Percentiles rank a stretch among this genome's conserved stretches.
phyloP scores from a whole-genome alignment of 2,797 vertebrate genomes.

The Menidia menidia region DNA sequence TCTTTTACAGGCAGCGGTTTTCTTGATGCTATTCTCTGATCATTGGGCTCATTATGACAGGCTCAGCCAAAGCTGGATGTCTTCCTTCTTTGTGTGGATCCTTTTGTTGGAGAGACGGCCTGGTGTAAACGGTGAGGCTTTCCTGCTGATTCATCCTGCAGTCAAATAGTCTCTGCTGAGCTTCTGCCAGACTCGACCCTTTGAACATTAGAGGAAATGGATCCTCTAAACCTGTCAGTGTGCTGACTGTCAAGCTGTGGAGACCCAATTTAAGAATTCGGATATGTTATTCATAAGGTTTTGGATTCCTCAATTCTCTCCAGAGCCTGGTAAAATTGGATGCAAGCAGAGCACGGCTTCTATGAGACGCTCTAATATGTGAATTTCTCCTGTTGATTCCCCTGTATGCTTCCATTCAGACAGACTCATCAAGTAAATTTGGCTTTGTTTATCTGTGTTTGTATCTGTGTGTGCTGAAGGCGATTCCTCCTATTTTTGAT shows the following conservation, averaged over 20 bases:
- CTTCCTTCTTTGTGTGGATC: slow-evolving; percentile 34
- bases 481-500: slow-evolving; percentile 32
- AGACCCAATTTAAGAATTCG: slow-evolving; percentile 46
- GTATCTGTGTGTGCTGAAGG: slow-evolving; percentile 13
- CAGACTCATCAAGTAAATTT: slow-evolving; percentile 1
- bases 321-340: neutral
- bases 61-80: slow-evolving; percentile 24
- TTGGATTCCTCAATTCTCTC: slow-evolving; percentile 15
- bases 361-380: neutral
- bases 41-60: slow-evolving; percentile 36
- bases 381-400: slow-evolving; percentile 7
- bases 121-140: slow-evolving; percentile 36
- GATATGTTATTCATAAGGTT: slow-evolving; percentile 46
- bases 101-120: slow-evolving; percentile 39
- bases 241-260: slow-evolving; percentile 49
- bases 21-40: slow-evolving; percentile 28
- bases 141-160: slow-evolving; percentile 75
- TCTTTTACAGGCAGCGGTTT: slow-evolving; percentile 31
- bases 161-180: slow-evolving; percentile 62
- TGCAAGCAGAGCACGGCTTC: neutral
- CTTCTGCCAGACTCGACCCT: slow-evolving; percentile 51
- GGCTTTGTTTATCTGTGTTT: slow-evolving; percentile 10
- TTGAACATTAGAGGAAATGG: slow-evolving; percentile 59
- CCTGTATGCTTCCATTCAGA: neutral
- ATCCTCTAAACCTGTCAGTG: slow-evolving; percentile 58